Evolutionary conservation across 1,140 invertebrate genomes (phyloP), one percentile per base, ranked within the genome.

Genomic region (Drosophila kurseongensis): DNA sequence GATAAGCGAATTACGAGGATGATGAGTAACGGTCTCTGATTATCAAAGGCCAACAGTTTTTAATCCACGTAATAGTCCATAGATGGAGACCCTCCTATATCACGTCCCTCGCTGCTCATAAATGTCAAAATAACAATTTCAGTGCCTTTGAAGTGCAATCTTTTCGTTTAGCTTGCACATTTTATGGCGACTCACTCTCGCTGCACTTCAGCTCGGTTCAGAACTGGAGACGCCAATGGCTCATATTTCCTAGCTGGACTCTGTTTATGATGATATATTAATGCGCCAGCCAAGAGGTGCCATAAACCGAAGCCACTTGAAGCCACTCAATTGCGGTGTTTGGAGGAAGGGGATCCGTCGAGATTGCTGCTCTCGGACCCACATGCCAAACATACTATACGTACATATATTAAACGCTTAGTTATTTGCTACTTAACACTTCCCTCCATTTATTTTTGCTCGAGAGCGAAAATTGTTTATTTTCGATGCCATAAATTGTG

Each of bases 261-360:
- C 55, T 68, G 76, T 86, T 86, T 88, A 86, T 88, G 69, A 82
- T 86, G 82, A 86, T 86, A 78, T 82, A 88, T 86, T 86, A 88
- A 86, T 86, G 78, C 62, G 27, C 62, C 51, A 71, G 75, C 82
- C 82, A 59, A 75, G 66, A 82, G 82, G 74, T 86, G 75, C 51
- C 71, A 86, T 86, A 81, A 86, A 88, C 16, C 45, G 44, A 63
- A 86, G 75, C 83, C 82, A 86, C 82, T 86, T 72, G 82, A 82
- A 74, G 61, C 51, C 63, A 51, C 23, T 35, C n/a, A n/a, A 51
- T 51, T 14, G 35, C 27, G 55, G 47, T 56, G 35, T 16, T 40
- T 0, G 14, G 13, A n/a, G 29, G 36, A 14, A 16, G 41, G 29
- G 42, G 10, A 13, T 35, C 50, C 69, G 67, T 55, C 47, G 45